Evolutionary conservation across 2,797 vertebrate genomes (phyloP), one percentile per base, ranked within the genome.

Genomic region (Parauchenoglanis punctatus): DNA sequence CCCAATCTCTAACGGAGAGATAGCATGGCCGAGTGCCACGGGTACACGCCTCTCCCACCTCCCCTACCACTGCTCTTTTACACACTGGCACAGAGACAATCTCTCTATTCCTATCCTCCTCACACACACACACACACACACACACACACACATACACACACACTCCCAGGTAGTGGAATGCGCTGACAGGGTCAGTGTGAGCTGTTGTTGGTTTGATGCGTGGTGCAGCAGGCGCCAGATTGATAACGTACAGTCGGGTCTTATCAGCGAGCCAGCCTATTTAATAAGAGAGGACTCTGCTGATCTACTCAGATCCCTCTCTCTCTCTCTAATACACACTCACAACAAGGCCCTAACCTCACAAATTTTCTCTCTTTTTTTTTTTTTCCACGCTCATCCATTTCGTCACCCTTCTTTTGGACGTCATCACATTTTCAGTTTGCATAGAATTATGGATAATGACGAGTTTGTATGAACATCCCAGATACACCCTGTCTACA

Each of bases 101-200:
- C 67, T 84, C 25, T 86, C 31, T 88, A 81, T 35, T 89, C 73
- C 54, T 25, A 44, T 85, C 61, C 89, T 85, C 89, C 81, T 85
- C 63, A 49, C 81, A 49, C 81, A 28, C 83, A 87, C 90, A 92
- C 83, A 78, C 81, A 28, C 83, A 87, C 90, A 92, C 83, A 78
- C 54, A 87, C 86, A 91, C 90, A 92, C 83, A 78, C 87, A 88
- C 81, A 73, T 46, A 88, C 81, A 59, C 54, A 87, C 86, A 91
- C 85, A 78, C 40, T 46, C 91, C 91, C 95, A 96, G 94, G 94
- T 95, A 93, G 87, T 93, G 94, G 94, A 97, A 96, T 97, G 93
- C 95, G 95, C 96, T 96, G 95, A 96, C 93, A 87, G 31, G 90
- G 88, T 76, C 90, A 90, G 86, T 88, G 84, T 88, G 78, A 82